Conservation (phyloP, 2,888 invertebrate species). For the Congeria kusceri region DNA sequence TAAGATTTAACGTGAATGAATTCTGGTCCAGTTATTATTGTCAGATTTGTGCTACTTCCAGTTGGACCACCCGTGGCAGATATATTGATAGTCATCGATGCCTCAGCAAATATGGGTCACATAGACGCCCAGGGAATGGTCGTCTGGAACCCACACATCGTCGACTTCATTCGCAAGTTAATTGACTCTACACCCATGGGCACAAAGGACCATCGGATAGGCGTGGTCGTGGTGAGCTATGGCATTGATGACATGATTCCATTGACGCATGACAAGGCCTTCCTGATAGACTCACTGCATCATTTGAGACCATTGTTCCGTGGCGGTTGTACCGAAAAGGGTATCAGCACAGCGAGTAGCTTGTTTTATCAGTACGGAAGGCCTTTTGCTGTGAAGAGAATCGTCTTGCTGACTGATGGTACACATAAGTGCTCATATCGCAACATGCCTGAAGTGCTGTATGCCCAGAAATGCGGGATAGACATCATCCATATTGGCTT, state of each 20-base stretch:
- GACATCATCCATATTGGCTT: slow-evolving; percentile 56
- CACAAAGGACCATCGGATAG: slow-evolving; percentile 42
- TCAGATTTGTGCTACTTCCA: no score
- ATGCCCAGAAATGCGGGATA: slow-evolving; percentile 54
- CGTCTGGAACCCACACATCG: slow-evolving; percentile 51
- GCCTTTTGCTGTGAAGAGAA: slow-evolving; percentile 54
- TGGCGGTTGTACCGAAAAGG: slow-evolving; percentile 54
- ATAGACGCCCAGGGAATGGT: slow-evolving; percentile 39
- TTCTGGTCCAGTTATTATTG: no score
- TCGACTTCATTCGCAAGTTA: slow-evolving; percentile 52
- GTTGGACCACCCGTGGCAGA: slow-evolving; percentile 23
- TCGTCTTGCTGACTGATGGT: slow-evolving; percentile 43
- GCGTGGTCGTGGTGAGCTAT: slow-evolving; percentile 54
- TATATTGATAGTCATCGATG: slow-evolving; percentile 56
- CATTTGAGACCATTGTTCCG: slow-evolving; percentile 52
- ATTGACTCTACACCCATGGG: slow-evolving; percentile 46
- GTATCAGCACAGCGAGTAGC: slow-evolving; percentile 54
- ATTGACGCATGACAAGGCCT: slow-evolving; percentile 33
- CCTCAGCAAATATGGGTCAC: slow-evolving; percentile 43
- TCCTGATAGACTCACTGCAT: slow-evolving; percentile 39
- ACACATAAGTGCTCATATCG: slow-evolving; percentile 36
- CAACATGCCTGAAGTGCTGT: slow-evolving; percentile 33
- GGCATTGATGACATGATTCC: slow-evolving; percentile 61
- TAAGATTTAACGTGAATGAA: no score
- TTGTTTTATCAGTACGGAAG: slow-evolving; percentile 62